phyloP scores from a whole-genome alignment of 2,797 vertebrate species.

The Tamandua tetradactyla region DNA sequence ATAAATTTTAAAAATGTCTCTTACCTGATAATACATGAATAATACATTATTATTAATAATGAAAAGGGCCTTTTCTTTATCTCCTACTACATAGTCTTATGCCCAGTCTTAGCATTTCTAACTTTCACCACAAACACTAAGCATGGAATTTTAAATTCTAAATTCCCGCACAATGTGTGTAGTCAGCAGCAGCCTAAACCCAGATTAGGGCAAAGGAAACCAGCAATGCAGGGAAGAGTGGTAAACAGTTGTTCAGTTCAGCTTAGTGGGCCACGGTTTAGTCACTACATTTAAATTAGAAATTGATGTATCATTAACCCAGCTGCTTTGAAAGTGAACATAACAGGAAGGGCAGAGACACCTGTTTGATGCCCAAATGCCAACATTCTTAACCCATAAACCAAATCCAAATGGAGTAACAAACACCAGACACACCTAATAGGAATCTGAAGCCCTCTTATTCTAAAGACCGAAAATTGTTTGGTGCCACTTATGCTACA shows the following conservation, averaged over 20 bases:
- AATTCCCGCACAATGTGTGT: neutral
- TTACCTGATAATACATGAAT: neutral
- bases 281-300: constrained; percentile 33
- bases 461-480: neutral
- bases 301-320: neutral
- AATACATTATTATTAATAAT: neutral
- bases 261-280: neutral
- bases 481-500: neutral
- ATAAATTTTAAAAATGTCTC: neutral
- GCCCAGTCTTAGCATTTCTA: neutral
- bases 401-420: neutral
- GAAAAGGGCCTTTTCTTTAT: neutral
- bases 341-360: neutral
- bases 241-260: neutral
- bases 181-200: neutral
- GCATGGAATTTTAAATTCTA: neutral
- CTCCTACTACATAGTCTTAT: neutral
- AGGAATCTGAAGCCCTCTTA: neutral
- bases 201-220: neutral
- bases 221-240: neutral
- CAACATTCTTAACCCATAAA: neutral
- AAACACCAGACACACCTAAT: neutral
- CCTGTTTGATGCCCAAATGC: neutral
- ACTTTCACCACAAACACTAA: neutral
- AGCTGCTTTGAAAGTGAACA: neutral